Percentiles rank a stretch among this genome's conserved stretches.
Evolutionary conservation across 2,888 invertebrate genomes (phyloP).

Genomic region (Harpalus rufipes): DNA sequence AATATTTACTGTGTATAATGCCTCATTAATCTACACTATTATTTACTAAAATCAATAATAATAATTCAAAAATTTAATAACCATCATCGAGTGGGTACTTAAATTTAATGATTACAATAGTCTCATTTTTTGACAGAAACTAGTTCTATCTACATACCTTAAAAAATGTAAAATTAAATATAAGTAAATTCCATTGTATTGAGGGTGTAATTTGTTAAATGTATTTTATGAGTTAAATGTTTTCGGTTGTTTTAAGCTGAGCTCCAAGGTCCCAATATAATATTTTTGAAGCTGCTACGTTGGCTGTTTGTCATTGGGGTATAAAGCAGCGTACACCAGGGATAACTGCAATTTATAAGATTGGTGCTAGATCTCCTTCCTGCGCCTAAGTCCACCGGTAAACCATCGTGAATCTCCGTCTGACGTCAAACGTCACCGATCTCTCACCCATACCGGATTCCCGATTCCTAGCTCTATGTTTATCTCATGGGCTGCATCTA

Average conservation of each 20-base stretch:
- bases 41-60: too few species aligned
- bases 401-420: conserved; percentile 47
- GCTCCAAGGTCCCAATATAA: not conserved
- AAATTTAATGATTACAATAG: too few species aligned
- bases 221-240: not conserved
- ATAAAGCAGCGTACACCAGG: conserved; percentile 43
- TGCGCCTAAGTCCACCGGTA: conserved; percentile 44
- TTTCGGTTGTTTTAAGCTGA: not conserved
- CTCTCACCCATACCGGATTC: conserved; percentile 17
- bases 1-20: too few species aligned
- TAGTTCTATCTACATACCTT: too few species aligned
- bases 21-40: too few species aligned
- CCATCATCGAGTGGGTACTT: too few species aligned
- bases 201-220: too few species aligned
- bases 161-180: too few species aligned
- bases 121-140: too few species aligned
- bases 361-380: conserved; percentile 61
- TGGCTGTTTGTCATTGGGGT: conserved; percentile 26
- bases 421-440: conserved; percentile 27
- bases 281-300: conserved; percentile 28
- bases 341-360: conserved; percentile 58
- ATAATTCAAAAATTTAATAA: too few species aligned
- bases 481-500: conserved; percentile 33
- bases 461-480: conserved; percentile 24
- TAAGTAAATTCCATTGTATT: too few species aligned